phyloP scores from a whole-genome alignment of 2,113 vertebrate genomes.

The Chauna torquata region DNA sequence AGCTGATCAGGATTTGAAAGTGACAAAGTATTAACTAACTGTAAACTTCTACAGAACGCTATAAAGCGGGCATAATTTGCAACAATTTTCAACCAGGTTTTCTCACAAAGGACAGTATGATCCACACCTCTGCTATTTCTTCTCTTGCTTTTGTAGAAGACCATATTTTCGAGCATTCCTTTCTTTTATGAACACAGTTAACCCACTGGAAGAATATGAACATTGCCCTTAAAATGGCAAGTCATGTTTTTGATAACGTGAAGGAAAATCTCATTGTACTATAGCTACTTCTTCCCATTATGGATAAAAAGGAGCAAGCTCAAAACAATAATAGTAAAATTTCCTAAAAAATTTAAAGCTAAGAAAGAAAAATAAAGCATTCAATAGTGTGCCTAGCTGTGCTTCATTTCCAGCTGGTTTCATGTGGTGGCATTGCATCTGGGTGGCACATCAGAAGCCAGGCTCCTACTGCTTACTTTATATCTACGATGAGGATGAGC shows the following conservation, averaged over 20 bases:
- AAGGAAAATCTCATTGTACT: background rate
- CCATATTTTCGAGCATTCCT: background rate
- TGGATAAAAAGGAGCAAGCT: background rate
- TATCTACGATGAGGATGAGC: background rate
- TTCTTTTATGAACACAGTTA: background rate
- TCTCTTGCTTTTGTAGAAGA: background rate
- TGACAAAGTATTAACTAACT: background rate
- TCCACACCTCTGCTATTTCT: background rate
- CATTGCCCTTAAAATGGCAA: background rate
- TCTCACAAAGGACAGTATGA: background rate
- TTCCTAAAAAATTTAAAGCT: background rate
- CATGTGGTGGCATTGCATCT: background rate
- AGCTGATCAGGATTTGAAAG: background rate
- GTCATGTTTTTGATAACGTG: accelerated
- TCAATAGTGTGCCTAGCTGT: background rate
- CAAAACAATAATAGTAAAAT: background rate
- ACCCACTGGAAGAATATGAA: background rate
- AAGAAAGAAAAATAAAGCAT: background rate
- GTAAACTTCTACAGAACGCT: background rate
- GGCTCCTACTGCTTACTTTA: background rate
- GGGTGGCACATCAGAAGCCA: background rate
- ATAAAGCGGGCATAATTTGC: background rate
- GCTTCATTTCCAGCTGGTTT: background rate
- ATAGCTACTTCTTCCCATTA: background rate
- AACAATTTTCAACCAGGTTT: background rate